Evolutionary conservation across 2,113 vertebrate genomes (phyloP).

Genomic region (Mormyrus lacerda): DNA sequence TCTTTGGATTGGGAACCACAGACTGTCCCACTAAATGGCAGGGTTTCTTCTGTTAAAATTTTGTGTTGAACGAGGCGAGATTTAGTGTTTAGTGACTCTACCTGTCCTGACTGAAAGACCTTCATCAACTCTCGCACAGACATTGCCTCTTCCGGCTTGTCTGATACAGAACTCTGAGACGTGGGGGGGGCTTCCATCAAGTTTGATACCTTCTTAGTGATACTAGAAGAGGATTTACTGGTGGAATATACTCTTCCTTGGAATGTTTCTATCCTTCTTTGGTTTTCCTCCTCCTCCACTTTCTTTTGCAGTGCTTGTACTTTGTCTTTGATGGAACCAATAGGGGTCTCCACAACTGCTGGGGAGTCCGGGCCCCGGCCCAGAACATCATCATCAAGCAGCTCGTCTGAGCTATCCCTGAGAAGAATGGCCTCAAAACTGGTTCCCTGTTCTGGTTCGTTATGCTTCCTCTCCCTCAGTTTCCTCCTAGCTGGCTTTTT

Average conservation of each 20-base stretch:
- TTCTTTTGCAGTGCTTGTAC: conserved; percentile 86
- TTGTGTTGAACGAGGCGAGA: conserved; percentile 89
- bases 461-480: conserved; percentile 70
- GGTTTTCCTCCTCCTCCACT: conserved; percentile 77
- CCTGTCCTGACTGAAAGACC: conserved; percentile 91
- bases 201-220: conserved; percentile 40
- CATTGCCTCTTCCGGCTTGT: conserved; percentile 89
- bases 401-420: conserved; percentile 71
- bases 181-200: conserved; percentile 58
- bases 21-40: conserved; percentile 13
- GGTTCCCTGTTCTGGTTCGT: conserved; percentile 39
- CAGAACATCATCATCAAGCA: conserved; percentile 62
- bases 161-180: conserved; percentile 73
- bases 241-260: conserved; percentile 38
- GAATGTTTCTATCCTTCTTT: conserved; percentile 58
- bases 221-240: conserved; percentile 28
- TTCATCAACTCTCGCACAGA: conserved; percentile 91
- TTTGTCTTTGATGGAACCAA: conserved; percentile 92
- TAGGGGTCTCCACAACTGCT: conserved; percentile 79
- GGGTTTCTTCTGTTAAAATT: conserved; percentile 34
- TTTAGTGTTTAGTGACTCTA: conserved; percentile 85
- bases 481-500: conserved; percentile 85
- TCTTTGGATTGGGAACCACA: conserved; percentile 17
- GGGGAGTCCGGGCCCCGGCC: conserved; percentile 66
- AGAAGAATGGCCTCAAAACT: conserved; percentile 62